phyloP scores from a whole-genome alignment of 2,113 vertebrate species.

The Ciconia stormi region DNA sequence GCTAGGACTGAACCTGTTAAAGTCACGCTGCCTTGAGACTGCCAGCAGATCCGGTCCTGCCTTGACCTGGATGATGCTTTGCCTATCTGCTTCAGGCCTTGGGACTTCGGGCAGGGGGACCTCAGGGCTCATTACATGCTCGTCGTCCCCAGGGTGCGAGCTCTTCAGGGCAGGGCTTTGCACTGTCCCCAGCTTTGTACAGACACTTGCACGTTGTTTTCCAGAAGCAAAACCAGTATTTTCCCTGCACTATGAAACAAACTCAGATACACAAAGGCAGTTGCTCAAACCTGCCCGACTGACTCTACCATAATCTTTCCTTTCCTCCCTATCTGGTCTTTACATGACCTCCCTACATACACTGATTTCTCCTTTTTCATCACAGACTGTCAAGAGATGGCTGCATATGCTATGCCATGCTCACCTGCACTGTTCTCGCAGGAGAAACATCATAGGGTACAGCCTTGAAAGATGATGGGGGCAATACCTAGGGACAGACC shows the following conservation, averaged over 20 bases:
- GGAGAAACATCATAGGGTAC: background rate
- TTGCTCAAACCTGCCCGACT: background rate
- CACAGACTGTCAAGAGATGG: background rate
- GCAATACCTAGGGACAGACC: background rate
- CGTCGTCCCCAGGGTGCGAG: rapidly evolving
- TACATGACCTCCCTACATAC: background rate
- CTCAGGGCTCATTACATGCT: background rate
- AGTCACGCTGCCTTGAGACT: rapidly evolving
- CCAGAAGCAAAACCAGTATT: background rate
- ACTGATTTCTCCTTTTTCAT: background rate
- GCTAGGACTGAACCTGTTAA: rapidly evolving
- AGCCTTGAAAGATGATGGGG: background rate
- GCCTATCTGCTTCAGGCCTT: background rate
- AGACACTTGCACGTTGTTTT: background rate
- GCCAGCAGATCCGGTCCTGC: background rate
- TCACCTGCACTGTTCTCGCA: background rate
- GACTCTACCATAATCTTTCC: background rate
- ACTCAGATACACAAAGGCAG: background rate
- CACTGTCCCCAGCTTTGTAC: background rate
- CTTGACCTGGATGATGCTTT: background rate
- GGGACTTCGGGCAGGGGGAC: background rate
- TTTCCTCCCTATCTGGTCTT: background rate
- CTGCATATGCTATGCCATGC: background rate
- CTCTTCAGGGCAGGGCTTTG: background rate
- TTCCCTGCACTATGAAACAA: background rate